Percentiles rank a stretch among this genome's conserved stretches.
Conservation (phyloP, 2,113 vertebrate species). For the Corythoichthys intestinalis region DNA sequence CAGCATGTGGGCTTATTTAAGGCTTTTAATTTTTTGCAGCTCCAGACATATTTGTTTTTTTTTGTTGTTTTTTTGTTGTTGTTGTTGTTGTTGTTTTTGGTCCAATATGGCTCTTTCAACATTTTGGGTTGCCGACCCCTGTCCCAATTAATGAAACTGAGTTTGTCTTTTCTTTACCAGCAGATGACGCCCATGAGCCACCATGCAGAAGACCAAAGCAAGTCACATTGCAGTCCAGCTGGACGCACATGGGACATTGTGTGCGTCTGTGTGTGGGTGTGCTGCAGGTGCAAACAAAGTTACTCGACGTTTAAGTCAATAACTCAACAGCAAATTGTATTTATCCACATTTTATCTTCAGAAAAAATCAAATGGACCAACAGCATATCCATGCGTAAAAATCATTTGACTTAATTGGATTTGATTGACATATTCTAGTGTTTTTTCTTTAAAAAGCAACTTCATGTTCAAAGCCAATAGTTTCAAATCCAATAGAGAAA, state of each 20-base stretch:
- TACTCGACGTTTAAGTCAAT: background rate
- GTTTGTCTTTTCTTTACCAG: constrained; percentile 26
- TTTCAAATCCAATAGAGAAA: background rate
- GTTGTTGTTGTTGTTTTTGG: too few species aligned
- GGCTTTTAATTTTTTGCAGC: too few species aligned
- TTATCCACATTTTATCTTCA: background rate
- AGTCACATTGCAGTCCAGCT: background rate
- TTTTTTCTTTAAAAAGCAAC: background rate
- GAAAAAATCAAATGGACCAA: background rate
- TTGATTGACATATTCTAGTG: background rate
- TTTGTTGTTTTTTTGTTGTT: too few species aligned
- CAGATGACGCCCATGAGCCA: constrained; percentile 62
- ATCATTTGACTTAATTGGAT: background rate
- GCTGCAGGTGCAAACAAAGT: background rate
- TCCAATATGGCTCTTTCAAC: too few species aligned
- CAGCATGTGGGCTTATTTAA: too few species aligned
- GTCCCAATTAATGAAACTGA: background rate
- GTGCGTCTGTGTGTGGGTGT: background rate
- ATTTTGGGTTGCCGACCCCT: too few species aligned
- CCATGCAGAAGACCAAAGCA: background rate
- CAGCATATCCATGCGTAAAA: background rate
- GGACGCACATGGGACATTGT: background rate
- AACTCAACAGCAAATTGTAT: too few species aligned
- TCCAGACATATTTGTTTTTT: too few species aligned
- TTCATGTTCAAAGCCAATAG: background rate